Evolutionary conservation across 2,888 invertebrate species (phyloP).

Genomic region (Agrotis exclamationis): DNA sequence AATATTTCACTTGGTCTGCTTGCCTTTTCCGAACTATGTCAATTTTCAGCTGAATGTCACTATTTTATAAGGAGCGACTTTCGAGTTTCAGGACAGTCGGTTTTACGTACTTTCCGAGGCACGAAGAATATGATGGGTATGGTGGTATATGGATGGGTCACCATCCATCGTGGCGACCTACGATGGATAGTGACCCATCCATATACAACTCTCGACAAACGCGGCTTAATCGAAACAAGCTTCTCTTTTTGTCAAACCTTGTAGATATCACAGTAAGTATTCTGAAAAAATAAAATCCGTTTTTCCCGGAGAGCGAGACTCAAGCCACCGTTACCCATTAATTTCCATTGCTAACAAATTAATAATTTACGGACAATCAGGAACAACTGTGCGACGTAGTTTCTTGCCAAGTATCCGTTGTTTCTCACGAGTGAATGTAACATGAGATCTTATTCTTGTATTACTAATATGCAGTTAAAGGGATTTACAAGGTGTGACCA

Average conservation of each 20-base stretch:
- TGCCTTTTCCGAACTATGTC: too few relatives aligned
- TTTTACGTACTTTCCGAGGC: too few relatives aligned
- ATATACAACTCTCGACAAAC: too few relatives aligned
- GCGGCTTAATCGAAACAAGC: too few relatives aligned
- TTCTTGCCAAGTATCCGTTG: slow-evolving; percentile 46
- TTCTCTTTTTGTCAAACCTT: background rate
- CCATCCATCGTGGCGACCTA: too few relatives aligned
- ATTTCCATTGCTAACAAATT: slow-evolving; percentile 45
- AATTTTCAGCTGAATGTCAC: too few relatives aligned
- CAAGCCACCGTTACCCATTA: slow-evolving; percentile 11
- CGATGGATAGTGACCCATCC: too few relatives aligned
- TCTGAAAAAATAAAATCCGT: background rate
- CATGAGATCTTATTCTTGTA: slow-evolving; percentile 37
- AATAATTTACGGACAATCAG: slow-evolving; percentile 53
- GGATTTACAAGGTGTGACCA: slow-evolving; percentile 34
- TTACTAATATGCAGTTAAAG: slow-evolving; percentile 18
- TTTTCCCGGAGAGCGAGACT: background rate
- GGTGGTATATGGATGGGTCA: too few relatives aligned
- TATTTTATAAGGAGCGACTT: too few relatives aligned
- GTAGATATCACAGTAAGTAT: background rate
- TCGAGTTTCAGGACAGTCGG: too few relatives aligned
- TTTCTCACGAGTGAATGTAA: slow-evolving; percentile 33
- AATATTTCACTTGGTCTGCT: too few relatives aligned
- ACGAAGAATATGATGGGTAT: too few relatives aligned
- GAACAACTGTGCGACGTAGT: slow-evolving; percentile 47